These are phyloP conservation scores for Peromyscus californicus DNA, from an alignment of 2,113 vertebrate genomes.

Conservation along the genomic window DNA sequence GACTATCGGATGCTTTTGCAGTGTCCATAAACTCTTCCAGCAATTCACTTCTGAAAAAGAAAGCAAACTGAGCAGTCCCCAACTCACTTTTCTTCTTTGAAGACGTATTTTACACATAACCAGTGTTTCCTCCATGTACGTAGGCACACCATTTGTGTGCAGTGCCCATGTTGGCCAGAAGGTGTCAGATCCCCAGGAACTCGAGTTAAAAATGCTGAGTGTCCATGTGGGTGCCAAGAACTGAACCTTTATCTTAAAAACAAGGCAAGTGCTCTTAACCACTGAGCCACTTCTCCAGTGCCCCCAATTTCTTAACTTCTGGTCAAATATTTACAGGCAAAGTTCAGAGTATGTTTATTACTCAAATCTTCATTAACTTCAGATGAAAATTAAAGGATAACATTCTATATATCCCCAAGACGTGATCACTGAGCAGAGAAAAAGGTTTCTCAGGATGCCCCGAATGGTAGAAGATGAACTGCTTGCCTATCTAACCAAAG, in stretches of 20 bases:
- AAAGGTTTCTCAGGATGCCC: too few relatives aligned
- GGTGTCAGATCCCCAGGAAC: not conserved
- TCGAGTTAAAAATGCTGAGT: not conserved
- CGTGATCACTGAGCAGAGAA: not conserved
- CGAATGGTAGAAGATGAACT: rapidly evolving
- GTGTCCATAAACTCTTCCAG: slow-evolving; percentile 89
- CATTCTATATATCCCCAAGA: rapidly evolving
- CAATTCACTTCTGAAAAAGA: slow-evolving; percentile 87
- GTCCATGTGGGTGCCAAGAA: not conserved
- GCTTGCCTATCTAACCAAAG: not conserved
- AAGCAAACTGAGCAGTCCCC: not conserved
- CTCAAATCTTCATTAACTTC: not conserved
- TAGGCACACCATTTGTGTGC: not conserved
- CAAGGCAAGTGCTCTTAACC: not conserved
- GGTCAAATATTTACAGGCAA: not conserved
- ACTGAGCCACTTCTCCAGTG: not conserved
- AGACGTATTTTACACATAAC: not conserved
- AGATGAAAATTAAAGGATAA: not conserved
- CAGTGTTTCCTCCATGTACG: not conserved
- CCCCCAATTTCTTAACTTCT: too few relatives aligned
- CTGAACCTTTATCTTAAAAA: not conserved
- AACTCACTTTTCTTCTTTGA: not conserved
- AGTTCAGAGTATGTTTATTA: not conserved
- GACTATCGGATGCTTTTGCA: slow-evolving; percentile 77
- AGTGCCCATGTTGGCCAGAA: not conserved